phyloP scores from a whole-genome alignment of 2,113 vertebrate species.

The Willisornis vidua region DNA sequence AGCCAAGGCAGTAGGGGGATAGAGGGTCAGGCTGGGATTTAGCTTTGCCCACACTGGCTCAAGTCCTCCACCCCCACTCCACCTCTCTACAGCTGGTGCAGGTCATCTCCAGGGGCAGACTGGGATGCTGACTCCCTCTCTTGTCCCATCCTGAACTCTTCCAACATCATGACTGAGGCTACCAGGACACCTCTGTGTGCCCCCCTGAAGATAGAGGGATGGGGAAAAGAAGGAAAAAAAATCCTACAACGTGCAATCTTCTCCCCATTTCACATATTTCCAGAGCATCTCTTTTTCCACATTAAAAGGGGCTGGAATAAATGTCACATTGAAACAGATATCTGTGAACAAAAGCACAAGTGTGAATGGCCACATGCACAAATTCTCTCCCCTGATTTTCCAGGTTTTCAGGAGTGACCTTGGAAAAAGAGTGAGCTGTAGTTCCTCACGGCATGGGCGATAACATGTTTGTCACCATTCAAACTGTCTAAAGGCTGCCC shows the following conservation, averaged over 20 bases:
- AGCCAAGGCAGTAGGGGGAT: accelerated
- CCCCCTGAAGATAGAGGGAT: not conserved
- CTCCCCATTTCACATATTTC: not conserved
- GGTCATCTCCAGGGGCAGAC: not conserved
- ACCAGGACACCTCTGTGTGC: accelerated
- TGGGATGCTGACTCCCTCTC: accelerated
- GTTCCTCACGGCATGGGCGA: not conserved
- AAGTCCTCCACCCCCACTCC: not conserved
- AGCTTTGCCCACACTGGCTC: not conserved
- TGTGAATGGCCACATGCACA: not conserved
- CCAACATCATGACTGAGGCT: not conserved
- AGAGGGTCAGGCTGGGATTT: not conserved
- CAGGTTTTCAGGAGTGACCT: slow-evolving; percentile 31
- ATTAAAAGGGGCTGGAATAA: not conserved
- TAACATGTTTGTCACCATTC: not conserved
- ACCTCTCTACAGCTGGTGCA: not conserved
- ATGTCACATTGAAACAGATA: not conserved
- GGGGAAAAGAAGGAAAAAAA: not conserved
- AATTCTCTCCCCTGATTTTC: not conserved
- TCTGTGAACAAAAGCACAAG: not conserved
- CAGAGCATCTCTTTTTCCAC: not conserved
- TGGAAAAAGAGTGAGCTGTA: not conserved
- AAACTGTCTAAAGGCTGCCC: not conserved
- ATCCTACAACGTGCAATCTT: accelerated
- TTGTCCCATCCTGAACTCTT: not conserved